Evolutionary conservation across 2,888 invertebrate genomes (phyloP), one percentile per base, ranked within the genome.

Genomic region (Cerastis rubricosa): DNA sequence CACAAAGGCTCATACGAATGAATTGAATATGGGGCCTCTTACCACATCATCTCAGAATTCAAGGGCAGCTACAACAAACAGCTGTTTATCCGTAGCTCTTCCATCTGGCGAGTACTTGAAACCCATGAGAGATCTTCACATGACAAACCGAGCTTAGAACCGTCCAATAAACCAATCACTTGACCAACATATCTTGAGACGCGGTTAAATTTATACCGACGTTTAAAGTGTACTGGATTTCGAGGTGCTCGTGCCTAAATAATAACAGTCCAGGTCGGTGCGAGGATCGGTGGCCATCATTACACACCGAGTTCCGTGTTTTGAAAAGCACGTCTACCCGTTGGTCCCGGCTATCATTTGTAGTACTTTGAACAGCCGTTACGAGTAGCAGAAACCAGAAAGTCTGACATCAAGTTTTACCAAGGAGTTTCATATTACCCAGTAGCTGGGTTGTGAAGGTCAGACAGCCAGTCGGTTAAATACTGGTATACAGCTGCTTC

Each of bases 121-220:
- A 63, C 61, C 75, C 65, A 57, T 61, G 71, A 74, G 84, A 54
- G 71, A 40, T 76, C 81, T 65, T 71, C 78, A 75, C 74, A 71
- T 80, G 89, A 85, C 89, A 88, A 85, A 85, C 86, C 85, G 82
- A 85, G 84, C 81, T 81, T 79, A 75, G 83, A 87, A 84, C 85
- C 84, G 78, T 79, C 79, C 87, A 90, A 93, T 93, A 93, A 92
- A 92, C 80, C 87, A 59, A 59, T 64, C 8, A 43, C 22, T 40
- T 40, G 43, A 43, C 43, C n/a, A 3, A 64, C 40, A 40, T 63
- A 43, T 64, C 63, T 64, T 64, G 63, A 64, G n/a, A 64, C n/a
- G 43, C n/a, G 43, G 63, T 43, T 14, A 43, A 63, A 63, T 63
- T n/a, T 40, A 40, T 19, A 29, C 29, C 25, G 1, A 29, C 59